phyloP scores from a whole-genome alignment of 2,797 vertebrate species.

The Artibeus jamaicensis region DNA sequence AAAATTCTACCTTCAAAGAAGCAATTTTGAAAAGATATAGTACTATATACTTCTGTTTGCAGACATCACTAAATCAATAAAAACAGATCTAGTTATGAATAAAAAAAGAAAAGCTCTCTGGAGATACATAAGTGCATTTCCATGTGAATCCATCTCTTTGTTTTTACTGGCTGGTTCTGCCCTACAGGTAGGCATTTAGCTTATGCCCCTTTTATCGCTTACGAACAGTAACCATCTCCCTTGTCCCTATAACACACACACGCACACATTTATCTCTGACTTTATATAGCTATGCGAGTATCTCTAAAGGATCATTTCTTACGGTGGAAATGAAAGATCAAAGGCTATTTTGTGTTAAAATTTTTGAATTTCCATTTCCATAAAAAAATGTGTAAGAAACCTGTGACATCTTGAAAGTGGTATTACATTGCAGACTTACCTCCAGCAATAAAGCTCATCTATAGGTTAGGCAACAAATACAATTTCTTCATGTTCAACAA shows the following conservation, averaged over 20 bases:
- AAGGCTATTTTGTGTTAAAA: neutral
- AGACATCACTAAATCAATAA: too few relatives aligned
- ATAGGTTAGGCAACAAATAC: neutral
- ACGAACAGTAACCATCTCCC: neutral
- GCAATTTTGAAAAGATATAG: too few relatives aligned
- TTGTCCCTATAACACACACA: neutral
- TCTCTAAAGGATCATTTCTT: neutral
- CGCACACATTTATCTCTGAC: neutral
- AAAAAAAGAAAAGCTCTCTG: neutral
- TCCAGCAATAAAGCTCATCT: neutral
- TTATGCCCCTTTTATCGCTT: neutral
- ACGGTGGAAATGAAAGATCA: neutral
- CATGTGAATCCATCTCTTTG: neutral
- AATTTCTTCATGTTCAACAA: neutral
- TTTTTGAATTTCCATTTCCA: neutral
- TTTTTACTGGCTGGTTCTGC: neutral
- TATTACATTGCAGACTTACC: neutral
- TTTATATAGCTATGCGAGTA: neutral
- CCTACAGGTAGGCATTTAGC: neutral
- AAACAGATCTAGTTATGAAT: too few relatives aligned
- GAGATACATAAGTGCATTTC: neutral
- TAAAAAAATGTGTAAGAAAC: conserved; percentile 19
- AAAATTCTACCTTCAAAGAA: too few relatives aligned
- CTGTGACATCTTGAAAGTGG: neutral
- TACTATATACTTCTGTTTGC: too few relatives aligned